Conservation (phyloP, 2,888 invertebrate genomes). For the Muscina levida region DNA sequence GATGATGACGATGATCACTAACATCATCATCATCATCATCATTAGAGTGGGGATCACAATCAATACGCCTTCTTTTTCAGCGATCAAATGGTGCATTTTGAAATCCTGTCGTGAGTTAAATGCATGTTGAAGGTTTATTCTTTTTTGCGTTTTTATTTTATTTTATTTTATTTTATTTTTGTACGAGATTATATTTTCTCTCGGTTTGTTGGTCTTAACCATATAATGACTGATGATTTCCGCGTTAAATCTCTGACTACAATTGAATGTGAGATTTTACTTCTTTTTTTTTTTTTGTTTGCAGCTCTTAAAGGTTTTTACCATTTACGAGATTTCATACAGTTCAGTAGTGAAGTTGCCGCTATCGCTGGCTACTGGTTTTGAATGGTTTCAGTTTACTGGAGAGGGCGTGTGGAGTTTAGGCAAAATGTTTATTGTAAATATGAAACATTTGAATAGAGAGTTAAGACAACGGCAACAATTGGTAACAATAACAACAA, state of each 20-base stretch:
- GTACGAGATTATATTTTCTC: no score
- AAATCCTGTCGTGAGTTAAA: constrained; percentile 65
- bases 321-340: not conserved
- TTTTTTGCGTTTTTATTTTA: not conserved
- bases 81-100: constrained; percentile 11
- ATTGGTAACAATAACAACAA: no score
- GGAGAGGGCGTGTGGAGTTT: constrained; percentile 59
- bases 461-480: constrained; percentile 36
- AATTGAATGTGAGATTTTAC: constrained; percentile 60
- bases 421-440: constrained; percentile 50
- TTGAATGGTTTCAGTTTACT: constrained; percentile 49
- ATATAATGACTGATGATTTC: constrained; percentile 65
- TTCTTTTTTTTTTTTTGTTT: no score
- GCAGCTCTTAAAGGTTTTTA: constrained; percentile 55
- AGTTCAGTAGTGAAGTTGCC: constrained; percentile 13
- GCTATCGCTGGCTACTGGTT: constrained; percentile 58
- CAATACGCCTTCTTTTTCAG: constrained; percentile 59
- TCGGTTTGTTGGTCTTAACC: not conserved
- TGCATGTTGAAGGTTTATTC: constrained; percentile 55
- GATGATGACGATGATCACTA: constrained; percentile 2
- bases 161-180: constrained; percentile 21
- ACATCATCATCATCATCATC: constrained; percentile 3
- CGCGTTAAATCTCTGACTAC: constrained; percentile 60
- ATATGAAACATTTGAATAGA: constrained; percentile 52
- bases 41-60: not conserved